Percentiles rank a stretch among this genome's conserved stretches.
phyloP scores from a whole-genome alignment of 2,888 invertebrate species.

The Microplitis manilae region DNA sequence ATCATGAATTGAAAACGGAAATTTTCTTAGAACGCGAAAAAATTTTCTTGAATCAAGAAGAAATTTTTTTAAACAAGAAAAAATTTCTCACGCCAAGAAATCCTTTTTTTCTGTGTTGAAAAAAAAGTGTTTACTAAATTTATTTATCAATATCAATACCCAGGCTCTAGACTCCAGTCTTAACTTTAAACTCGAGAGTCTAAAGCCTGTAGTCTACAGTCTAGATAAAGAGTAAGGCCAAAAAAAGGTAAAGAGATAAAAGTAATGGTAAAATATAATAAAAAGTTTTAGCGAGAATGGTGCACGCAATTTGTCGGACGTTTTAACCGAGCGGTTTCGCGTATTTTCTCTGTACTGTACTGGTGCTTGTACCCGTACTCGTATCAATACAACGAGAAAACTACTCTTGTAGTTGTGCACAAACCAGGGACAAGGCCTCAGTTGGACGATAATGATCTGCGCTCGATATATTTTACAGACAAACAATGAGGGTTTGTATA shows the following conservation, averaged over 20 bases:
- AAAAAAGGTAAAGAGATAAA: slow-evolving; percentile 1
- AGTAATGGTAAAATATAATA: not conserved
- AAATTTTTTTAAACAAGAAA: too few relatives aligned
- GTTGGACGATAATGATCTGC: slow-evolving; percentile 25
- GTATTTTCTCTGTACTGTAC: slow-evolving; percentile 9
- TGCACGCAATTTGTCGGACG: slow-evolving; percentile 15
- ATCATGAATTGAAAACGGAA: too few relatives aligned
- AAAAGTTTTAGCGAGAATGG: slow-evolving; percentile 1
- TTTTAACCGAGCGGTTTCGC: slow-evolving; percentile 9
- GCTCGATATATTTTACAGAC: slow-evolving; percentile 26
- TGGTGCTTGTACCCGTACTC: not conserved
- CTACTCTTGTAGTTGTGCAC: slow-evolving; percentile 8
- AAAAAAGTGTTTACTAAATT: too few relatives aligned
- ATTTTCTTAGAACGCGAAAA: too few relatives aligned
- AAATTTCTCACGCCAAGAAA: too few relatives aligned
- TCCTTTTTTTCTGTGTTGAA: too few relatives aligned
- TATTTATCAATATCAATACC: too few relatives aligned
- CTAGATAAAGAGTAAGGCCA: not conserved
- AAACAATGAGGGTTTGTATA: slow-evolving; percentile 18
- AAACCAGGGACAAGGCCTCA: slow-evolving; percentile 17
- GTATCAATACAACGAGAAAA: slow-evolving; percentile 5
- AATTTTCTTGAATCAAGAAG: too few relatives aligned
- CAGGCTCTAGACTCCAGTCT: too few relatives aligned
- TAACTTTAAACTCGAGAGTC: not conserved
- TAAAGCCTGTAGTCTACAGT: not conserved